Conservation (phyloP, 2,113 vertebrate species). For the Mesoclemmys tuberculata region DNA sequence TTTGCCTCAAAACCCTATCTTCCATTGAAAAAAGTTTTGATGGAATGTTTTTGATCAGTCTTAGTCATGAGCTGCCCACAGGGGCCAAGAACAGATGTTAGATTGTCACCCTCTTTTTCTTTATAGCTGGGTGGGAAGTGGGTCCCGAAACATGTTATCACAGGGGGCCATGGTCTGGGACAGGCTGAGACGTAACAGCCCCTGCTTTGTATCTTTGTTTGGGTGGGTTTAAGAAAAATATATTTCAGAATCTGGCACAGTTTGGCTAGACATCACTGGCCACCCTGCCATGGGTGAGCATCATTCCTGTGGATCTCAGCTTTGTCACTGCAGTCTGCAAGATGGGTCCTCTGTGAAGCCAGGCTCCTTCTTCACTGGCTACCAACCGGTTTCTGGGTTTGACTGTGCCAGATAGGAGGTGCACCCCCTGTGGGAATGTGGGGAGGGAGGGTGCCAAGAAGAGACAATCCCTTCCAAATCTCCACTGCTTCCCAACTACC, state of each 20-base stretch:
- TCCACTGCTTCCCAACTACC: neutral
- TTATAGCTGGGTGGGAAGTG: neutral
- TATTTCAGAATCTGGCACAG: neutral
- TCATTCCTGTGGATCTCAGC: too few relatives aligned
- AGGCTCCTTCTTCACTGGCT: neutral
- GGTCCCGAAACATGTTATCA: neutral
- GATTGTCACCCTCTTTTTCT: neutral
- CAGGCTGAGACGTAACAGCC: neutral
- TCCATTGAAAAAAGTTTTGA: too few relatives aligned
- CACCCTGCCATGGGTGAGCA: neutral
- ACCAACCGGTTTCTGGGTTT: neutral
- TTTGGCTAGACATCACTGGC: neutral
- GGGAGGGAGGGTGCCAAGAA: neutral
- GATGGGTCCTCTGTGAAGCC: neutral
- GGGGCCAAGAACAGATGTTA: neutral
- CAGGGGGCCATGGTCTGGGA: neutral
- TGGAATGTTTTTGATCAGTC: too few relatives aligned
- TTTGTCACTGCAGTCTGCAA: neutral
- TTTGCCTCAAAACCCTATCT: too few relatives aligned
- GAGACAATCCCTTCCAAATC: neutral
- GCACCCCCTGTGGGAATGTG: too few relatives aligned
- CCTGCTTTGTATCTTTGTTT: neutral
- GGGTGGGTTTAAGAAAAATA: neutral
- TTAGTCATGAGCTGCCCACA: too few relatives aligned
- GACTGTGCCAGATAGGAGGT: neutral